Conservation (phyloP, 2,797 vertebrate species). For the Emys orbicularis region DNA sequence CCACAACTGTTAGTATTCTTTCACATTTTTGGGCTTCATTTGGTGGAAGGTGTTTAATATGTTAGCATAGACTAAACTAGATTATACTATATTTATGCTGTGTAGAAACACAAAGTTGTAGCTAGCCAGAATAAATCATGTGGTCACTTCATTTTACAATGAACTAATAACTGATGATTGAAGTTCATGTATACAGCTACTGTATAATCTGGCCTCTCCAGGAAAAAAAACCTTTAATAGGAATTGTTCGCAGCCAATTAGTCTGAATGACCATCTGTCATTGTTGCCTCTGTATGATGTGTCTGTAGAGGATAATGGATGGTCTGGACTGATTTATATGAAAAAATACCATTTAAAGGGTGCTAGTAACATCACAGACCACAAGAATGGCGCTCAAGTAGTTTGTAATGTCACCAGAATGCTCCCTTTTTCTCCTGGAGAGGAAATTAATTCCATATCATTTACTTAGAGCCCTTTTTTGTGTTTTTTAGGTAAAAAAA, state of each 20-base stretch:
- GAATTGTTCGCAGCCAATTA: background rate
- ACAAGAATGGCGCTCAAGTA: background rate
- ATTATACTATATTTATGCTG: background rate
- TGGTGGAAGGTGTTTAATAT: background rate
- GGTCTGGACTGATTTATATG: background rate
- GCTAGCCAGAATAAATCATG: accelerated
- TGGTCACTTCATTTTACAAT: background rate
- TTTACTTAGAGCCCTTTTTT: background rate
- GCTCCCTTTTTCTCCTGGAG: background rate
- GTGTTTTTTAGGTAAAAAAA: background rate
- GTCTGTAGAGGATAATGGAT: background rate
- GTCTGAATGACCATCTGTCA: accelerated
- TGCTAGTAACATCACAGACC: background rate
- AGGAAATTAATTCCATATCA: background rate
- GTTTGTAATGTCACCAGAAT: background rate
- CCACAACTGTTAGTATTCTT: accelerated
- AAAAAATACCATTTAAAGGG: background rate
- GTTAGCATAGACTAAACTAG: background rate
- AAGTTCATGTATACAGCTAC: background rate
- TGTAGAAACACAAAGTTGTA: background rate
- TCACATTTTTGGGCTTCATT: background rate
- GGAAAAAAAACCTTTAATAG: background rate
- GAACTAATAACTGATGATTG: background rate
- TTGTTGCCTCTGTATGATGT: background rate
- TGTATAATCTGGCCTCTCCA: background rate